Percentiles rank a stretch among this genome's conserved stretches.
Evolutionary conservation across 2,113 vertebrate species (phyloP).

Genomic region (Cyphomyrus plagiostoma): DNA sequence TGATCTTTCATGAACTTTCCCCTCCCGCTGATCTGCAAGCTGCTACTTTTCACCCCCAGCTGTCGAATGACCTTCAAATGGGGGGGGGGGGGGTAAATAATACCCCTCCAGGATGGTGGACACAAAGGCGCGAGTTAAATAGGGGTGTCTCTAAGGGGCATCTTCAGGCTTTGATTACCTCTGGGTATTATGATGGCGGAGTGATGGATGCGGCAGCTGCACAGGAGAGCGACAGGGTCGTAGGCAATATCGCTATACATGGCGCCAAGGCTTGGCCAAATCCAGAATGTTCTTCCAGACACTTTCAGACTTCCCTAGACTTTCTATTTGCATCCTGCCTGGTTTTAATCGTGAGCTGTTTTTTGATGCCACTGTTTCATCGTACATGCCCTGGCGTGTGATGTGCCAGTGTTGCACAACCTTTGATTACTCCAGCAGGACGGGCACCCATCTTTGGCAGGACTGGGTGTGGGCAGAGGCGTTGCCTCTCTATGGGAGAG

Average conservation of each 20-base stretch:
- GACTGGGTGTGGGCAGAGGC: neutral
- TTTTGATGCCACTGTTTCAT: neutral
- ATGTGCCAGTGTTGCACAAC: conserved; percentile 10
- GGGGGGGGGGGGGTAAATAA: neutral
- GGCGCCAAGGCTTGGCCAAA: neutral
- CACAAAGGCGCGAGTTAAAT: conserved; percentile 19
- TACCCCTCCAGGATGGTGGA: neutral
- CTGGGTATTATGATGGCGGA: neutral
- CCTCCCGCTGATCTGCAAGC: neutral
- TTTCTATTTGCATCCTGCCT: neutral
- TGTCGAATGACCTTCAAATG: conserved; percentile 14
- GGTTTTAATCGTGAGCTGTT: neutral
- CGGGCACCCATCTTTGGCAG: neutral
- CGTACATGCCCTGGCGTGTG: neutral
- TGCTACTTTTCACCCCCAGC: neutral
- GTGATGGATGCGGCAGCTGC: conserved; percentile 2
- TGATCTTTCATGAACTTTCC: neutral
- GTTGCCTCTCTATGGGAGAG: neutral
- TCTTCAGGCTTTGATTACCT: neutral
- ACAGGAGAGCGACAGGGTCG: too few relatives aligned
- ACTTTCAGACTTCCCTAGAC: neutral
- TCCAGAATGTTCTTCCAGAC: neutral
- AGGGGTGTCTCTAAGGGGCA: neutral
- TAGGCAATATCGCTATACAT: neutral
- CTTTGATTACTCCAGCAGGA: neutral